Evolutionary conservation across 2,888 invertebrate species (phyloP).

Genomic region (Pimpla rufipes): DNA sequence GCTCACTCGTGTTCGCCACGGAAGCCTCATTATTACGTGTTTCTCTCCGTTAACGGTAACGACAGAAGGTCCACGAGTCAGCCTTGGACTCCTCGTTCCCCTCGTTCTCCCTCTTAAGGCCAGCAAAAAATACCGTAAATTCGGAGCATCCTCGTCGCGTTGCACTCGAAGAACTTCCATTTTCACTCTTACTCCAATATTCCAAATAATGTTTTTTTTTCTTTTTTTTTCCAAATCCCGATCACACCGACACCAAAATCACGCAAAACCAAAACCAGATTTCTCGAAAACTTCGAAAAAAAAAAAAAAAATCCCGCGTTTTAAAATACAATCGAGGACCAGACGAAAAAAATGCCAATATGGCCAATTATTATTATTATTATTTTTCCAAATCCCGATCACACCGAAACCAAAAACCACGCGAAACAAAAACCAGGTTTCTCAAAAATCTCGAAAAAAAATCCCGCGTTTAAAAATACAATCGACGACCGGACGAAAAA

Average conservation of each 20-base stretch:
- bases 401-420: too few relatives aligned
- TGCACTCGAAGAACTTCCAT: conserved; percentile 24
- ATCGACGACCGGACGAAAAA: neutral
- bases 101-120: conserved; percentile 16
- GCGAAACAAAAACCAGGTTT: too few relatives aligned
- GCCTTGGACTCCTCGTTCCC: conserved; percentile 48
- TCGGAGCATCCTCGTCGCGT: conserved; percentile 39
- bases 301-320: neutral
- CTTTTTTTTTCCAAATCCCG: too few relatives aligned
- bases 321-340: neutral
- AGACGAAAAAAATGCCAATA: neutral
- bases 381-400: too few relatives aligned
- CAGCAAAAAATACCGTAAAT: conserved; percentile 61
- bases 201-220: too few relatives aligned
- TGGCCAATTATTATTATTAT: too few relatives aligned
- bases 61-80: conserved; percentile 32
- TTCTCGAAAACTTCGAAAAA: neutral
- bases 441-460: neutral
- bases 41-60: conserved; percentile 53
- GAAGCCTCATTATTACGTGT: conserved; percentile 40
- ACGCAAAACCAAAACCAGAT: too few relatives aligned
- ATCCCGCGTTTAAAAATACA: neutral
- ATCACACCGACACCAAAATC: too few relatives aligned
- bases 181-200: neutral
- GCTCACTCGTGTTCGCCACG: neutral